These are phyloP conservation scores for Iguana delicatissima DNA, from an alignment of 2,797 vertebrate species.

Conservation along the genomic window DNA sequence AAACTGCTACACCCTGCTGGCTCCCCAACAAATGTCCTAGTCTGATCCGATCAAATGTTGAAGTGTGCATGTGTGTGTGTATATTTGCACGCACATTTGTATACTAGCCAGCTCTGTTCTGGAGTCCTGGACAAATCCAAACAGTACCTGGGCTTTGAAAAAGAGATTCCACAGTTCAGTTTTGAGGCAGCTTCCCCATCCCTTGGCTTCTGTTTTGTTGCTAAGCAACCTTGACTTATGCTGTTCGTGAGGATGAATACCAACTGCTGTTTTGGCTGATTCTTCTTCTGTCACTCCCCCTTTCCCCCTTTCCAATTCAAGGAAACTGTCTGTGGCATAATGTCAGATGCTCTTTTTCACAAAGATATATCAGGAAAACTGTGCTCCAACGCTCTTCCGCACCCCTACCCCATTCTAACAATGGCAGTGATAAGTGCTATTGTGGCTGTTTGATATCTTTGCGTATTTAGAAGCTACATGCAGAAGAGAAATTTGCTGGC, in stretches of 20 bases:
- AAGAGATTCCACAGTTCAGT: constrained; percentile 13
- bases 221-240: constrained; percentile 18
- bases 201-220: constrained; percentile 3
- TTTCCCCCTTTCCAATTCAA: constrained; percentile 4
- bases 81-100: neutral
- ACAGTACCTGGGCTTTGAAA: neutral
- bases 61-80: too few species aligned
- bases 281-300: neutral
- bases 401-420: too few species aligned
- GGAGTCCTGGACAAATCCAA: neutral
- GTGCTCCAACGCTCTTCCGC: neutral
- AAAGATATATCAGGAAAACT: neutral
- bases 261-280: constrained; percentile 44
- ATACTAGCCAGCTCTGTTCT: neutral
- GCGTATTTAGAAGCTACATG: neutral
- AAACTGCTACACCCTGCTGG: too few species aligned
- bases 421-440: neutral
- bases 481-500: neutral
- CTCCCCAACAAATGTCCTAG: too few species aligned
- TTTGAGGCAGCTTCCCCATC: constrained; percentile 13
- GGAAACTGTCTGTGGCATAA: constrained; percentile 23
- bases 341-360: constrained; percentile 41
- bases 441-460: neutral
- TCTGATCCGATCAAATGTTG: too few species aligned
- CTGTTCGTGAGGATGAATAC: neutral